Percentiles rank a stretch among this genome's conserved stretches.
phyloP scores from a whole-genome alignment of 2,113 vertebrate species.

The Turdus rufiventris region DNA sequence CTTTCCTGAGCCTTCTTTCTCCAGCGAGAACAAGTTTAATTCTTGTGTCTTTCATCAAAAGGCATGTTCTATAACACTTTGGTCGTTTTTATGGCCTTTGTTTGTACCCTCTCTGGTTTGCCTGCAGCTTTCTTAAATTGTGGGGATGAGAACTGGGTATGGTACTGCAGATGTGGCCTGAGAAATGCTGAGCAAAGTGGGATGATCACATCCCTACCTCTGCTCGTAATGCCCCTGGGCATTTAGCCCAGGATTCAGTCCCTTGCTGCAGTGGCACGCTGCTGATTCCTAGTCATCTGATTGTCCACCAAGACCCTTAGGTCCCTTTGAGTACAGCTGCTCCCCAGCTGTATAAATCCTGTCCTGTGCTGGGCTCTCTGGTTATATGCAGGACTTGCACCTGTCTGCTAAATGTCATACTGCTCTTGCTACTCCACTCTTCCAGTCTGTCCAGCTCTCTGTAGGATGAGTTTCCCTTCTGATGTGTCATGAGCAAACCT shows the following conservation, averaged over 20 bases:
- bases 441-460: not conserved
- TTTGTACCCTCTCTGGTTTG: not conserved
- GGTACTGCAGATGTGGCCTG: not conserved
- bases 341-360: not conserved
- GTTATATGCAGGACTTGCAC: not conserved
- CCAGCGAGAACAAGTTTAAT: not conserved
- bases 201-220: not conserved
- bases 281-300: not conserved
- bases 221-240: accelerated
- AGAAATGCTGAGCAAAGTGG: not conserved
- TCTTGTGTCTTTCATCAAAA: not conserved
- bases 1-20: not conserved
- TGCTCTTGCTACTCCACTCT: not conserved
- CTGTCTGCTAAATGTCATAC: not conserved
- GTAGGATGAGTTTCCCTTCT: not conserved
- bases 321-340: not conserved
- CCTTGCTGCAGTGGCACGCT: not conserved
- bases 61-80: not conserved
- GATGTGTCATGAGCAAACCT: not conserved
- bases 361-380: not conserved
- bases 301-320: not conserved
- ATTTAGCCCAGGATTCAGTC: not conserved
- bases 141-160: not conserved
- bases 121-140: not conserved
- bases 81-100: not conserved